These are phyloP conservation scores for Asobara japonica DNA, from an alignment of 1,140 invertebrate species.

Conservation along the genomic window DNA sequence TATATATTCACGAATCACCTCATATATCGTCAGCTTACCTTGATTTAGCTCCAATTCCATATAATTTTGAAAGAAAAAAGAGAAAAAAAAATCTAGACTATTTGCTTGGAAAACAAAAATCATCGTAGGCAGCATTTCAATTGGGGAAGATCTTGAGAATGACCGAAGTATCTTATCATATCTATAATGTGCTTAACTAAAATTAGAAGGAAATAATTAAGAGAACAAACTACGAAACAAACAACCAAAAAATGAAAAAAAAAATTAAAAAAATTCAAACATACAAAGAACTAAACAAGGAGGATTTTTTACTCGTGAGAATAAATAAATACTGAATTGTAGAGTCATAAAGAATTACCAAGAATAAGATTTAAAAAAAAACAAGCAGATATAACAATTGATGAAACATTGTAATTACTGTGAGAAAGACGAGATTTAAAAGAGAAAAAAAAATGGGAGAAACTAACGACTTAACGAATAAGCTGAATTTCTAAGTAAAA, in stretches of 20 bases:
- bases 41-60: neutral
- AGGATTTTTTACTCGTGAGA: slow-evolving; percentile 57
- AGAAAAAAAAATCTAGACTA: neutral
- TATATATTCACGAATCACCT: neutral
- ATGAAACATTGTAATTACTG: slow-evolving; percentile 42
- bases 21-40: neutral
- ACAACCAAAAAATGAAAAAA: slow-evolving; percentile 25
- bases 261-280: neutral
- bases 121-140: neutral
- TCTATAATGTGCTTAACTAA: slow-evolving; percentile 54
- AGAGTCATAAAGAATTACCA: slow-evolving; percentile 39
- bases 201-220: slow-evolving; percentile 31
- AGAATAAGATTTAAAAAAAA: slow-evolving; percentile 41
- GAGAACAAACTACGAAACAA: slow-evolving; percentile 8
- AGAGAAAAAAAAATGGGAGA: neutral
- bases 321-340: slow-evolving; percentile 33
- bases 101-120: neutral
- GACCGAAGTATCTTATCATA: slow-evolving; percentile 47
- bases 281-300: slow-evolving; percentile 24
- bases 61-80: neutral
- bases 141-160: neutral
- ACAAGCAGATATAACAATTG: slow-evolving; percentile 29
- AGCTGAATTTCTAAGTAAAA: slow-evolving; percentile 54
- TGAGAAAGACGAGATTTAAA: slow-evolving; percentile 36
- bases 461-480: slow-evolving; percentile 39